Evolutionary conservation across 2,888 invertebrate species (phyloP).

Genomic region (Toxonevra muliebris): DNA sequence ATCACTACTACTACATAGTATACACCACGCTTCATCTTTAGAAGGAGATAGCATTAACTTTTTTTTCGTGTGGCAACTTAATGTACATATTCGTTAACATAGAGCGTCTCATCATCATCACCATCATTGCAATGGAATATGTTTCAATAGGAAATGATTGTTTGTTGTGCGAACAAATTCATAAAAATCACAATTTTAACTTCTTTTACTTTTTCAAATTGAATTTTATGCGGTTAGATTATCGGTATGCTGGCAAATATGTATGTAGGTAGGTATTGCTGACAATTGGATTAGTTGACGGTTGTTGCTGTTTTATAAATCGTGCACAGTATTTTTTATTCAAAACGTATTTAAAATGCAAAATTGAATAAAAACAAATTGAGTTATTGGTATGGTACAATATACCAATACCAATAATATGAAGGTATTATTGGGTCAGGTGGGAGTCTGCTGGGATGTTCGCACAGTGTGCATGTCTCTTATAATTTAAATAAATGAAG

Average conservation of each 20-base stretch:
- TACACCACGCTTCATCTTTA: too few species aligned
- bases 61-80: too few species aligned
- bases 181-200: constrained; percentile 36
- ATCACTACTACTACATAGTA: too few species aligned
- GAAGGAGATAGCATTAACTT: too few species aligned
- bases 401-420: constrained; percentile 6
- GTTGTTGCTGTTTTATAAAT: constrained; percentile 50
- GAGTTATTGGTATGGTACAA: constrained; percentile 49
- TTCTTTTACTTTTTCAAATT: constrained; percentile 45
- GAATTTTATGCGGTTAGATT: constrained; percentile 44
- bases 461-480: constrained; percentile 1
- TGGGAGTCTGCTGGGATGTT: constrained; percentile 27
- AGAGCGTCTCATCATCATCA: too few species aligned
- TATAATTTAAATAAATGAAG: constrained; percentile 56
- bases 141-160: constrained; percentile 23
- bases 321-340: constrained; percentile 51
- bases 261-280: constrained; percentile 19
- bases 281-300: constrained; percentile 60
- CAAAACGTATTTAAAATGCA: constrained; percentile 39
- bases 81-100: too few species aligned
- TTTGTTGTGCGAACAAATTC: constrained; percentile 35
- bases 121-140: too few species aligned
- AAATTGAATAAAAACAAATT: constrained; percentile 50
- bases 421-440: constrained; percentile 7
- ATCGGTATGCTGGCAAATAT: constrained; percentile 38